Conservation (phyloP, 2,888 invertebrate species). For the Epicampocera succincta region DNA sequence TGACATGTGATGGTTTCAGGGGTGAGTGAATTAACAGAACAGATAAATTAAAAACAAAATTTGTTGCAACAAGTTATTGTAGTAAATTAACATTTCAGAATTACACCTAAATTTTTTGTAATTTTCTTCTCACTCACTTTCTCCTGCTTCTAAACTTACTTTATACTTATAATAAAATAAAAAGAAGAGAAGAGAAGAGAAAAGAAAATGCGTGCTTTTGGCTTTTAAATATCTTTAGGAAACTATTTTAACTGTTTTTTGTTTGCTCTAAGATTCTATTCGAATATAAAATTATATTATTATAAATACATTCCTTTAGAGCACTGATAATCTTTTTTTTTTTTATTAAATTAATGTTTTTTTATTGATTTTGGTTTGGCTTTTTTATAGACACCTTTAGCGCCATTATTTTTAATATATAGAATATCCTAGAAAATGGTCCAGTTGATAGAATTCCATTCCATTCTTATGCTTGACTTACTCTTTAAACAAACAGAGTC, state of each 20-base stretch:
- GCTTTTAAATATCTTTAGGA: not conserved
- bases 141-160: not conserved
- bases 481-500: too few species aligned
- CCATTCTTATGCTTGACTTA: too few species aligned
- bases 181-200: too few species aligned
- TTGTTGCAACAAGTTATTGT: conserved; percentile 9
- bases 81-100: conserved; percentile 11
- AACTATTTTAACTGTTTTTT: not conserved
- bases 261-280: not conserved
- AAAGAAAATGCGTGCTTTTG: too few species aligned
- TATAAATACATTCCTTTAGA: conserved; percentile 16
- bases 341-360: too few species aligned
- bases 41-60: conserved; percentile 7
- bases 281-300: not conserved
- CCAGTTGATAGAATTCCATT: too few species aligned
- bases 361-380: too few species aligned
- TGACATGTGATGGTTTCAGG: conserved; percentile 59
- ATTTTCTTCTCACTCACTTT: not conserved
- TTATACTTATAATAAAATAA: too few species aligned
- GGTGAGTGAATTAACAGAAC: not conserved
- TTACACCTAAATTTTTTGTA: not conserved
- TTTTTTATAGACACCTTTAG: too few species aligned
- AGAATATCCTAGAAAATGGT: too few species aligned
- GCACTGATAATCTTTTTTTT: not conserved
- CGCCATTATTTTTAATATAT: too few species aligned